These are phyloP conservation scores for Hirtodrosophila alboralis DNA, from an alignment of 2,888 invertebrate species.

Conservation along the genomic window DNA sequence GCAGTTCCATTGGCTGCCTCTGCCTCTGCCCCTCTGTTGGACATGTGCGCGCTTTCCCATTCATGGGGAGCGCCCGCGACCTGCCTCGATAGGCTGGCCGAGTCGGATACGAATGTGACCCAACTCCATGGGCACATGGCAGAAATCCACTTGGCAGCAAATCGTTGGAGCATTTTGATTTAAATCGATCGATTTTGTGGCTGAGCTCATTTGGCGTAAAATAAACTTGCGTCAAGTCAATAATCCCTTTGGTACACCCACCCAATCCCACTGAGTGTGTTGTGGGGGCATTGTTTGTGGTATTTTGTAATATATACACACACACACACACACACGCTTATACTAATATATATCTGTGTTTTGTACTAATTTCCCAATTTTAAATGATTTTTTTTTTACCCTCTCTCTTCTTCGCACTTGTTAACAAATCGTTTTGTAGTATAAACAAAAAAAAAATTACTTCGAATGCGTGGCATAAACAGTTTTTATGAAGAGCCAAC, in stretches of 20 bases:
- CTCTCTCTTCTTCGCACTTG: slow-evolving; percentile 63
- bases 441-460: slow-evolving; percentile 65
- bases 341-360: background rate
- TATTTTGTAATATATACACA: slow-evolving; percentile 59
- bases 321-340: slow-evolving; percentile 3
- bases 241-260: slow-evolving; percentile 63
- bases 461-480: slow-evolving; percentile 34
- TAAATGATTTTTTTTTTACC: slow-evolving; percentile 26
- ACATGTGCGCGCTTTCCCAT: slow-evolving; percentile 70
- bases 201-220: slow-evolving; percentile 78
- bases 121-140: slow-evolving; percentile 20
- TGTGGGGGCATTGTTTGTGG: slow-evolving; percentile 49
- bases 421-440: slow-evolving; percentile 69
- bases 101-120: slow-evolving; percentile 32
- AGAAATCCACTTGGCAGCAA: slow-evolving; percentile 49
- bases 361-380: slow-evolving; percentile 68
- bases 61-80: slow-evolving; percentile 68
- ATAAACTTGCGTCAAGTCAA: slow-evolving; percentile 77
- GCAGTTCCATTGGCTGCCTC: slow-evolving; percentile 18
- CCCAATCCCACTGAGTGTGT: slow-evolving; percentile 21
- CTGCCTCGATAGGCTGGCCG: slow-evolving; percentile 61
- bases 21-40: slow-evolving; percentile 37
- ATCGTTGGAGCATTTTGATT: slow-evolving; percentile 64
- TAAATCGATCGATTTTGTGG: slow-evolving; percentile 79
- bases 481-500: slow-evolving; percentile 20